phyloP scores from a whole-genome alignment of 2,797 vertebrate genomes.

The Lepus oiostolus region DNA sequence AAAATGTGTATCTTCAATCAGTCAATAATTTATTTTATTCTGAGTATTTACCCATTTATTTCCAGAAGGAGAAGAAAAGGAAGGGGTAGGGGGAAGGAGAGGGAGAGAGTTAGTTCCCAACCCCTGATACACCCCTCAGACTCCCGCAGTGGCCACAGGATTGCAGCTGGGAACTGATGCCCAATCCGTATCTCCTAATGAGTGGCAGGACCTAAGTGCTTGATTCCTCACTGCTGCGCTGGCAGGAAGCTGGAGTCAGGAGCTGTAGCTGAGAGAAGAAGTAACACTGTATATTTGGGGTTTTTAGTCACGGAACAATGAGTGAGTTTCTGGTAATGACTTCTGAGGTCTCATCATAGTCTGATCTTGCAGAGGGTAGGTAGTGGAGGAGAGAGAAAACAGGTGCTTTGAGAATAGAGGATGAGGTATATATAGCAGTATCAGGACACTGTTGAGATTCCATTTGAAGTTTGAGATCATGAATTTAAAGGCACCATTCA shows the following conservation, averaged over 20 bases:
- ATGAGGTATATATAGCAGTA: neutral
- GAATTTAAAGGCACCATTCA: neutral
- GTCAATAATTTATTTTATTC: constrained; percentile 13
- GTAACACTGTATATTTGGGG: neutral
- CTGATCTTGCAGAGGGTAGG: neutral
- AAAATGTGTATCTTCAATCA: neutral
- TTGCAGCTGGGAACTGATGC: no score
- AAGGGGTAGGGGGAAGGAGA: no score
- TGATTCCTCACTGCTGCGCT: no score
- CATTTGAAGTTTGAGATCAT: neutral
- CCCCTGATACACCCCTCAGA: no score
- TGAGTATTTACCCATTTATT: neutral
- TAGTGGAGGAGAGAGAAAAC: neutral
- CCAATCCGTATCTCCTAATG: no score
- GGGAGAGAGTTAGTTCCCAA: no score
- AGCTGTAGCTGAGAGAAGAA: neutral
- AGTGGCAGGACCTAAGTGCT: no score
- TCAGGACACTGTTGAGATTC: neutral
- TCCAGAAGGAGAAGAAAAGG: no score
- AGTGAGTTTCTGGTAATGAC: neutral
- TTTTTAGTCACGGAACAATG: neutral
- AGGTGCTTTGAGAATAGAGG: neutral
- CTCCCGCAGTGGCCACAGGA: no score
- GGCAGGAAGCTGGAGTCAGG: no score
- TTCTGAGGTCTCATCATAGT: neutral